Conservation (phyloP, 2,888 invertebrate species). For the Tipula vernalis region DNA sequence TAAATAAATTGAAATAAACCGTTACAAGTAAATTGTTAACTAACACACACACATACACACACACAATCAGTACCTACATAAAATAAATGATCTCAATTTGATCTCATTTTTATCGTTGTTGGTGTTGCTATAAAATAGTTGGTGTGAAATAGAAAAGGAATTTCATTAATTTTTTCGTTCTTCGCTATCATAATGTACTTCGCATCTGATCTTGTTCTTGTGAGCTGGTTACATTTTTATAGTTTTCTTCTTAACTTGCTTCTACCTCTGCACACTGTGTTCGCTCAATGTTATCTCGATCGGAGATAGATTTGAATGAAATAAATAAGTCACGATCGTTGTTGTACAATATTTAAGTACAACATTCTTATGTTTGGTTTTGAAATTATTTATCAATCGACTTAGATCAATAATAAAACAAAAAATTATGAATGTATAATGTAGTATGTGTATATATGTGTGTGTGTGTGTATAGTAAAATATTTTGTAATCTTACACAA, state of each 20-base stretch:
- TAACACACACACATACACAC: not conserved
- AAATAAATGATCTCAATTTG: not conserved
- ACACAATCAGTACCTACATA: not conserved
- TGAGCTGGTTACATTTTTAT: not conserved
- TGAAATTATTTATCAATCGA: not conserved
- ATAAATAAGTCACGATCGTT: not conserved
- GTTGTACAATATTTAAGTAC: not conserved
- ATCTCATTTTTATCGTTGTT: not conserved
- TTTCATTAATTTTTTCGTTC: not conserved
- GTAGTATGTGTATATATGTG: not conserved
- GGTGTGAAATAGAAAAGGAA: slow-evolving; percentile 4
- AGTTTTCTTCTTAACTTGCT: not conserved
- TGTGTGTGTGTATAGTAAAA: too few species aligned
- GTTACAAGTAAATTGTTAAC: not conserved
- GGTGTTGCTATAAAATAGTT: not conserved
- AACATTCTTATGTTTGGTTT: not conserved
- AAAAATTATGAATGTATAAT: not conserved
- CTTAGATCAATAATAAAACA: not conserved
- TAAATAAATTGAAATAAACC: not conserved
- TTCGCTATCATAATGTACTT: not conserved
- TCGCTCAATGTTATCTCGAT: not conserved
- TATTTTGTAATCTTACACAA: not conserved
- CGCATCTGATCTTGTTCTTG: not conserved
- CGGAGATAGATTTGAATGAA: not conserved
- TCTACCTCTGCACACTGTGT: not conserved